These are phyloP conservation scores for Ricordea florida DNA, from an alignment of 92 coral and sea anemone genomes.

Conservation along the genomic window DNA sequence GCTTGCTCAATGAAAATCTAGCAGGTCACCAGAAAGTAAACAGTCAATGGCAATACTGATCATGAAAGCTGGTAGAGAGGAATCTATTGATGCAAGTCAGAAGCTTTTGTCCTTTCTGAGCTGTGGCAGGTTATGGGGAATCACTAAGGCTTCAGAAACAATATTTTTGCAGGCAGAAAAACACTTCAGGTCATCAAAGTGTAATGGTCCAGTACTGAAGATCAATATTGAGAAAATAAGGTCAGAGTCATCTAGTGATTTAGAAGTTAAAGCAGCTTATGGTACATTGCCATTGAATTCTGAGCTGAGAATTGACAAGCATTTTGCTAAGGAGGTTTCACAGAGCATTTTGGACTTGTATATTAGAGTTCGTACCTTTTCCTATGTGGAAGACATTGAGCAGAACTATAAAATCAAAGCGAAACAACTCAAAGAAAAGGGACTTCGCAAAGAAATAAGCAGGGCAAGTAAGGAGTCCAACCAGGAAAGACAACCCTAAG, in stretches of 20 bases:
- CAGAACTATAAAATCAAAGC: slow-evolving; percentile 31
- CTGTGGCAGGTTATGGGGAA: slow-evolving; percentile 53
- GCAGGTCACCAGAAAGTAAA: slow-evolving; percentile 30
- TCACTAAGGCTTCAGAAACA: slow-evolving; percentile 24
- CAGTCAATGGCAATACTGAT: slow-evolving; percentile 60
- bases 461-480: slow-evolving; percentile 3
- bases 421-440: slow-evolving; percentile 18
- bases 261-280: slow-evolving; percentile 11
- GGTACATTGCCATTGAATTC: slow-evolving; percentile 2
- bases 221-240: slow-evolving; percentile 4
- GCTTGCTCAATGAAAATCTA: slow-evolving; percentile 11
- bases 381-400: slow-evolving; percentile 46
- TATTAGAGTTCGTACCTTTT: slow-evolving; percentile 44
- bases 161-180: slow-evolving; percentile 40
- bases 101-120: slow-evolving; percentile 34
- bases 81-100: slow-evolving; percentile 6
- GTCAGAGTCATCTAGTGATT: background rate
- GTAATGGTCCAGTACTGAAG: background rate
- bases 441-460: slow-evolving; percentile 50
- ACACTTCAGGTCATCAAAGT: slow-evolving; percentile 27
- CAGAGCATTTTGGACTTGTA: slow-evolving; percentile 34
- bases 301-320: slow-evolving; percentile 1
- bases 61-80: slow-evolving; percentile 53
- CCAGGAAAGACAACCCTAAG: background rate
- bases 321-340: slow-evolving; percentile 37